Evolutionary conservation across 2,888 invertebrate species (phyloP).

Genomic region (Metalampra italica): DNA sequence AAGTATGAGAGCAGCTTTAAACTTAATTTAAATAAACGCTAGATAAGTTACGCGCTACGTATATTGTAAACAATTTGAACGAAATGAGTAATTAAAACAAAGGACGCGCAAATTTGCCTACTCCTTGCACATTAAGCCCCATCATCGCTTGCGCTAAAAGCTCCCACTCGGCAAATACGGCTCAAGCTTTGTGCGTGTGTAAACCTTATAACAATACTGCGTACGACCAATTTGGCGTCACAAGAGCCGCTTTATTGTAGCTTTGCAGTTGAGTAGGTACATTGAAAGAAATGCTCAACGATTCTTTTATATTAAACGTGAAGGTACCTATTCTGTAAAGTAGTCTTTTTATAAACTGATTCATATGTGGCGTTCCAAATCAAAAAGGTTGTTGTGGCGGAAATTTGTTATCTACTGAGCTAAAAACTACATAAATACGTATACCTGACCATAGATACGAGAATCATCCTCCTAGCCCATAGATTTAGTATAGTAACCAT

Average conservation of each 20-base stretch:
- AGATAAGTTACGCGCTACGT: slow-evolving; percentile 1
- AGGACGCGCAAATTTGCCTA: slow-evolving; percentile 11
- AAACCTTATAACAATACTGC: slow-evolving; percentile 3
- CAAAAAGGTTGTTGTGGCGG: no score
- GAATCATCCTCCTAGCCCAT: no score
- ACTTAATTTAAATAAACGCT: neutral
- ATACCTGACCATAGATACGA: no score
- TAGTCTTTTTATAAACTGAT: no score
- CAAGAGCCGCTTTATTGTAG: neutral
- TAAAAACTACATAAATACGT: no score
- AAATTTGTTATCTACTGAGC: no score
- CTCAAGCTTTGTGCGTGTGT: slow-evolving; percentile 9
- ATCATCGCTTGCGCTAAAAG: slow-evolving; percentile 13
- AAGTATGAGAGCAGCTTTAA: neutral
- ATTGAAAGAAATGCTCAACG: neutral
- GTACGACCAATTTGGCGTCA: slow-evolving; percentile 3
- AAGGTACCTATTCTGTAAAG: no score
- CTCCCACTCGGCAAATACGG: slow-evolving; percentile 10
- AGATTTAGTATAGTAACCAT: no score
- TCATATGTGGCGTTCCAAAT: no score
- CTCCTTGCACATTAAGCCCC: slow-evolving; percentile 15
- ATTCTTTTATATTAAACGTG: no score
- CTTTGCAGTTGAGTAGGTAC: neutral
- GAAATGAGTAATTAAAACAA: slow-evolving; percentile 11
- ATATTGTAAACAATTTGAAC: slow-evolving; percentile 4